Evolutionary conservation across 2,888 invertebrate species (phyloP), one percentile per base, ranked within the genome.

Genomic region (Enoplolaimus lenunculus): DNA sequence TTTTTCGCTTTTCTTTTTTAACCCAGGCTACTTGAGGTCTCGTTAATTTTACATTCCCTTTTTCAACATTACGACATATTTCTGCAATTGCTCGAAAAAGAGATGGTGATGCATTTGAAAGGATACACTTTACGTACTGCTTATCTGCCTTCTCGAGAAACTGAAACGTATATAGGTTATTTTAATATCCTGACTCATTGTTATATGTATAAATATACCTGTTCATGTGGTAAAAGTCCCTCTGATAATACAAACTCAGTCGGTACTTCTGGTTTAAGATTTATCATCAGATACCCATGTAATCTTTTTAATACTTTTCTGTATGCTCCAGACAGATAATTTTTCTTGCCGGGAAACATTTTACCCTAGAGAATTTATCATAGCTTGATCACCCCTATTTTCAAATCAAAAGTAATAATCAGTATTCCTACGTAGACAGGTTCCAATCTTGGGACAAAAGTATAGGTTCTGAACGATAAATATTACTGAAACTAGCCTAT

Each of bases 331-430:
- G 64, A 28, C 16, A 62, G 64, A 62, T 30, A 62, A 16, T 62
- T 62, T 28, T 30, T 28, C 33, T 62, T 62, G 29, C 64, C 64
- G 7, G 64, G 64, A 62, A 62, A 62, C 30, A 62, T 62, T 28
- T n/a, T 28, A 16, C 30, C 64, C 64, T 31, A 62, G 64, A 7
- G 30, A 31, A 13, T 7, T n/a, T 62, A 62, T 62, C 64, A 62
- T 62, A 28, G 33, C 30, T 62, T 28, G 30, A n/a, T 62, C 64
- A 16, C 64, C 30, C 64, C 30, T 28, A 31, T 62, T 62, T 31
- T 30, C 30, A 62, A 62, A 62, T 62, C 7, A 16, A 30, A 62
- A 28, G 16, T 30, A 31, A 62, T 62, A 62, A 28, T 62, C 30
- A 13, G 64, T 30, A 28, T 62, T 62, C 7, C 64, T 7, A 13